phyloP scores from a whole-genome alignment of 2,888 invertebrate genomes.

The Griposia aprilina region DNA sequence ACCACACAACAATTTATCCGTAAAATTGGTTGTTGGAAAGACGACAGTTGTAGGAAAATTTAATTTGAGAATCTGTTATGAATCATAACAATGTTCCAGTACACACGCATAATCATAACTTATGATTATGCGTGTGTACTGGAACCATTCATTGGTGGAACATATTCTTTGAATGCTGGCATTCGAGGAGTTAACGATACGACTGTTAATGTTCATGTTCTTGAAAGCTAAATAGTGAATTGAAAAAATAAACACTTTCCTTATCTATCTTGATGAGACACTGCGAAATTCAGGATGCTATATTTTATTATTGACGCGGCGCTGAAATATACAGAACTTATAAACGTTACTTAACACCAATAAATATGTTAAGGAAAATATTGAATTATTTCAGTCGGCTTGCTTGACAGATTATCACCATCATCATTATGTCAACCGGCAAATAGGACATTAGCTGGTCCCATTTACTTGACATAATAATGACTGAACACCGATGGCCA shows the following conservation, averaged over 20 bases:
- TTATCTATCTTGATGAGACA: background rate
- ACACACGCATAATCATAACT: too few species aligned
- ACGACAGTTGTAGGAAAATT: slow-evolving; percentile 27
- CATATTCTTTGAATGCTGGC: background rate
- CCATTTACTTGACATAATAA: slow-evolving; percentile 43
- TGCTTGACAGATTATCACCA: slow-evolving; percentile 45
- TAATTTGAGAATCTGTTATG: slow-evolving; percentile 24
- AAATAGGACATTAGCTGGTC: slow-evolving; percentile 50
- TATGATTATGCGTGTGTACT: background rate
- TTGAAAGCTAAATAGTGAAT: background rate
- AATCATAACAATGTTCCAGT: too few species aligned
- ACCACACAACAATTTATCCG: slow-evolving; percentile 38
- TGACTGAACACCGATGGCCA: slow-evolving; percentile 15
- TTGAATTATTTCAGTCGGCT: slow-evolving; percentile 32
- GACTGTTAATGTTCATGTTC: background rate
- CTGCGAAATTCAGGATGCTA: background rate
- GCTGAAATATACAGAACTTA: background rate
- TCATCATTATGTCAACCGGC: slow-evolving; percentile 48
- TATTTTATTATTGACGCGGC: background rate
- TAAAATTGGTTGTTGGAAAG: slow-evolving; percentile 22
- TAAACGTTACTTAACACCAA: background rate
- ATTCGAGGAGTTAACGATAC: background rate
- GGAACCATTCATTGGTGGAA: background rate
- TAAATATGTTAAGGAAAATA: slow-evolving; percentile 7
- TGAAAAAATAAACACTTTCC: background rate